A percentile compares a stretch with the other conserved stretches of the same genome.
These are phyloP conservation scores for Thalassophryne amazonica DNA, from an alignment of 2,797 vertebrate species.

Conservation along the genomic window DNA sequence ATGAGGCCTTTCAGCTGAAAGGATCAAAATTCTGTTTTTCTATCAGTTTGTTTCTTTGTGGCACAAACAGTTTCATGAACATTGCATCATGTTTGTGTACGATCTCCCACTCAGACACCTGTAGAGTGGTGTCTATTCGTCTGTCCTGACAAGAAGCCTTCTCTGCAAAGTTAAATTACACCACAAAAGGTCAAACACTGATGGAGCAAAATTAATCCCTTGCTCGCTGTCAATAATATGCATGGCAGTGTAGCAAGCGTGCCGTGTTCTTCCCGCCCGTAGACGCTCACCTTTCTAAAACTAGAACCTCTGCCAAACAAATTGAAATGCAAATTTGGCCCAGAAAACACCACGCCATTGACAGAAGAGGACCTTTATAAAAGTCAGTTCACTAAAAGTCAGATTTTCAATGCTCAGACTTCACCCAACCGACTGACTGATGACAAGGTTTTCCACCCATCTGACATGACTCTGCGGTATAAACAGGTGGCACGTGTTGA, in stretches of 20 bases:
- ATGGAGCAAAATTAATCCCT: slow-evolving; percentile 23
- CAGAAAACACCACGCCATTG: slow-evolving; percentile 29
- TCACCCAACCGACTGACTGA: too few species aligned
- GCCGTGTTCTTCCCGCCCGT: slow-evolving; percentile 6
- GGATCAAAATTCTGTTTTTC: too few species aligned
- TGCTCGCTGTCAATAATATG: slow-evolving; percentile 29
- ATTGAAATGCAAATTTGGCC: slow-evolving; percentile 46
- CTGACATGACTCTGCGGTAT: too few species aligned
- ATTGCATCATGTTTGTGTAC: slow-evolving; percentile 10
- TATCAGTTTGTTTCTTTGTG: too few species aligned
- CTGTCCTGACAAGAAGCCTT: slow-evolving; percentile 10
- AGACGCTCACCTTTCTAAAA: slow-evolving; percentile 22
- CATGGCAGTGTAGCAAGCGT: slow-evolving; percentile 5
- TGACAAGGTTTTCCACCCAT: too few species aligned
- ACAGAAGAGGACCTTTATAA: slow-evolving; percentile 6
- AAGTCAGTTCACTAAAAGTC: slow-evolving; percentile 29
- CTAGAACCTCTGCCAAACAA: slow-evolving; percentile 28
- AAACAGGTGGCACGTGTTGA: too few species aligned
- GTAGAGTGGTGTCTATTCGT: neutral
- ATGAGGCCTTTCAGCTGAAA: too few species aligned
- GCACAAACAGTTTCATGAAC: too few species aligned
- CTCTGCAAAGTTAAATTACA: slow-evolving; percentile 27
- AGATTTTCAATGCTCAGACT: too few species aligned
- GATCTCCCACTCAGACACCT: slow-evolving; percentile 6
- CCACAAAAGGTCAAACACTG: slow-evolving; percentile 41